Base-by-base conservation (phyloP, 1,140 invertebrate genomes). In the Drosophila ercepeae region DNA sequence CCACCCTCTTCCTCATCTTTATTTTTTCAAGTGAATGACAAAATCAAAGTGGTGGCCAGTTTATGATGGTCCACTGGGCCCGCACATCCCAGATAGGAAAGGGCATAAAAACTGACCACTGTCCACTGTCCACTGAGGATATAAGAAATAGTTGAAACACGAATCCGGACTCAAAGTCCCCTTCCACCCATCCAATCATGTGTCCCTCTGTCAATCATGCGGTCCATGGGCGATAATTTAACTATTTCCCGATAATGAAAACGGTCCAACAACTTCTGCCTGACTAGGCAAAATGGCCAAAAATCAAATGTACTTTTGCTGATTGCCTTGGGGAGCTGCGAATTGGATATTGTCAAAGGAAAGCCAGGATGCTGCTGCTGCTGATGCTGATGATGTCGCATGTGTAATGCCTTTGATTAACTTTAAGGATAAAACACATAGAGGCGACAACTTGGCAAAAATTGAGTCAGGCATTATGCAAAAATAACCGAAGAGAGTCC, bases 341-440 rank as follows among this genome's bases (percentile, higher is more conserved):
- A 75, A 67, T 78, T 72, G 55, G 60, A 64, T 61, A 75, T 75
- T 61, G 27, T 21, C 60, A 48, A 61, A 29, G 60, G 42, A 60
- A 32, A 44, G 6, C 1, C 59, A 34, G 75, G 58, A 65, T 71
- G 54, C 72, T 70, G 32, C 32, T 11, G 32, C 1, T 34, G 32
- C 11, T 7, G 54, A 61, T 67, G 75, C 61, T 44, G 67, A 61
- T 51, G 68, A 52, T 23, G 41, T 27, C 48, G 67, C 65, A 72
- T 71, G 72, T 75, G 79, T 84, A 78, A 84, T 75, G 65, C 61
- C 75, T 79, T 84, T 84, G 79, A 84, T 84, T 84, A 84, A 86
- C 75, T 78, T 84, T 84, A 53, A 67, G 73, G 50, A 58, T 19
- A 16, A 49, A 32, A 34, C 7, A 65, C 29, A 78, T 68, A 60